These are phyloP conservation scores for Drosophila koepferae DNA, from an alignment of 2,888 invertebrate species.

Conservation along the genomic window DNA sequence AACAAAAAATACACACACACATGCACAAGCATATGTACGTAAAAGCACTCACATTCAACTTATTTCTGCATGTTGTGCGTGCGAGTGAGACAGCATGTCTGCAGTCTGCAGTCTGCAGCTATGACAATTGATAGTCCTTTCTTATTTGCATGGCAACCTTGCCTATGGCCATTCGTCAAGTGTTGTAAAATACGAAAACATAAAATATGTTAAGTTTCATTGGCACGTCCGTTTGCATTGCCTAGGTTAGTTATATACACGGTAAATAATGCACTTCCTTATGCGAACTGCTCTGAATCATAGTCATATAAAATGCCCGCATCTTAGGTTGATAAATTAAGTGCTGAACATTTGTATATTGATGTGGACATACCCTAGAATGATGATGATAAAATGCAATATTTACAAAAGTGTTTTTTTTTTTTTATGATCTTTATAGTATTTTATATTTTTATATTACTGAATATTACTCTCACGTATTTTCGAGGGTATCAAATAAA, in stretches of 20 bases:
- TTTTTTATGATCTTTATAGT: neutral
- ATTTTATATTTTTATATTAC: neutral
- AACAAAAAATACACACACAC: neutral
- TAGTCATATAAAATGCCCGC: neutral
- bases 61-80: neutral
- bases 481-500: conserved; percentile 17
- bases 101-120: neutral
- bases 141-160: conserved; percentile 45
- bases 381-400: neutral
- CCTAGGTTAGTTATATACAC: conserved; percentile 16
- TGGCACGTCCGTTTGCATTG: conserved; percentile 45
- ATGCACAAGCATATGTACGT: neutral
- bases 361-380: conserved; percentile 6
- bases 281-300: conserved; percentile 37
- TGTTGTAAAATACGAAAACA: conserved; percentile 40
- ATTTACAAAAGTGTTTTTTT: too few relatives aligned
- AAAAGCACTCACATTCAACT: neutral
- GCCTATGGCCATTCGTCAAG: conserved; percentile 66
- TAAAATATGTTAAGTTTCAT: conserved; percentile 41
- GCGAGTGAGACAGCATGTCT: neutral
- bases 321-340: neutral
- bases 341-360: neutral
- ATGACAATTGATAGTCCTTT: conserved; percentile 1
- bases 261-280: conserved; percentile 57
- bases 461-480: neutral